Evolutionary conservation across 2,113 vertebrate species (phyloP), one percentile per base, ranked within the genome.

Genomic region (Tonatia bakeri): DNA sequence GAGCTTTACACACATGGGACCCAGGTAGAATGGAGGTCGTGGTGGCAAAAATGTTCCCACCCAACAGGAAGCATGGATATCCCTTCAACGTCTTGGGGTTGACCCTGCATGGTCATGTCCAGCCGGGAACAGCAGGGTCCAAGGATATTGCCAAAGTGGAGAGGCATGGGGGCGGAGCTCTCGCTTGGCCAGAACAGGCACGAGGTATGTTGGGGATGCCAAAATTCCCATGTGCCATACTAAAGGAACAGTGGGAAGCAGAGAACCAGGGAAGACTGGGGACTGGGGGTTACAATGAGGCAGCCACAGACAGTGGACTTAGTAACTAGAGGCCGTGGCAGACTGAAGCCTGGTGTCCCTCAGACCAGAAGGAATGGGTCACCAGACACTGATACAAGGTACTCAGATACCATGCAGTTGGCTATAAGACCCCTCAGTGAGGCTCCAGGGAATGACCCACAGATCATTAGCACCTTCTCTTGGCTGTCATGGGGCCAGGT

Each of bases 281-380:
- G 1, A 19, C 0, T 6, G 19, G 7, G 26, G 38, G 1, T 36
- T 38, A 43, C 64, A 24, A 12, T 1, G 12, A 11, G 7, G 19
- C 26, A 31, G 20, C 5, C 26, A 13, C 24, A 36, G 52, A 43
- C 26, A 24, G 31, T 2, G 9, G 28, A 26, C 33, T 76, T 91
- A 19, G 28, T 36, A 36, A 22, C 24, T 7, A 4, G 70, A 50
- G 17, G 16, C 45, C n/a, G 22, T 4, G 4, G 9, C 73, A 16
- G 38, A 45, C 45, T 73, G 11, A 77, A 86, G 26, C 36, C 6
- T 1, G 15, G 38, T n/a, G 17, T 43, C 67, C 56, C 64, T 69
- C 10, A 24, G 33, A 43, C 17, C n/a, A 86, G 38, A 61, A 38
- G 54, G 20, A 79, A n/a, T 7, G 65, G 65, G 24, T 3, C 72